Conservation (phyloP, 2,113 vertebrate genomes). For the Tautogolabrus adspersus region DNA sequence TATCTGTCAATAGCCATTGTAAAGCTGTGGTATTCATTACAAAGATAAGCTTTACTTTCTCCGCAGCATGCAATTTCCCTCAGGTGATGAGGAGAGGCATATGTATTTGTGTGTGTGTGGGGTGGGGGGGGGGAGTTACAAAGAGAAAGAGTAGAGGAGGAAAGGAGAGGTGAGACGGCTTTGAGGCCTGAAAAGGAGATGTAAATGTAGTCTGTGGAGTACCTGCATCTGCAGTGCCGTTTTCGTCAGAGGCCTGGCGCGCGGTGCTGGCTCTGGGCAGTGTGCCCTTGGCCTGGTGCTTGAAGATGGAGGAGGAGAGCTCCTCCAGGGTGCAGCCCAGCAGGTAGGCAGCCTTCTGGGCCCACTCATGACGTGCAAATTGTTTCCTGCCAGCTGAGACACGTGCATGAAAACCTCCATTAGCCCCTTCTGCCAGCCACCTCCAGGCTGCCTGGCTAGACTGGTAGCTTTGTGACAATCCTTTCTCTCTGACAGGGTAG, state of each 20-base stretch:
- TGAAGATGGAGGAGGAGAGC: constrained; percentile 96
- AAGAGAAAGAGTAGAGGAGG: constrained; percentile 7
- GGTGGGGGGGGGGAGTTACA: constrained; percentile 49
- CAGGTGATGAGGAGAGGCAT: constrained; percentile 64
- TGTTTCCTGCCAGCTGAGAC: constrained; percentile 91
- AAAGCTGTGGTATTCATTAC: constrained; percentile 77
- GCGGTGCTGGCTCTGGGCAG: constrained; percentile 89
- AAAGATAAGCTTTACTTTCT: constrained; percentile 77
- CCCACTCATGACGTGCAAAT: constrained; percentile 98
- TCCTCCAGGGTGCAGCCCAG: constrained; percentile 94
- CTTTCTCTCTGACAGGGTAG: constrained; percentile 56
- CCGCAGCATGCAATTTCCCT: constrained; percentile 69
- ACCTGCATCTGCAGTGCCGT: constrained; percentile 85
- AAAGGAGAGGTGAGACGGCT: neutral
- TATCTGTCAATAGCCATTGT: constrained; percentile 78
- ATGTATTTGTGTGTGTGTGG: constrained; percentile 9
- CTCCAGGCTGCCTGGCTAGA: constrained; percentile 38
- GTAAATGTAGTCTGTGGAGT: constrained; percentile 60
- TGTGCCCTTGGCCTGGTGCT: constrained; percentile 90
- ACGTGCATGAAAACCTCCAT: constrained; percentile 72
- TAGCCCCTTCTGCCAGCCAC: constrained; percentile 64
- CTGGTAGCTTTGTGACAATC: constrained; percentile 55
- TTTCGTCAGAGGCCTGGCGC: constrained; percentile 89
- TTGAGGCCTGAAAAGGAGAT: constrained; percentile 33
- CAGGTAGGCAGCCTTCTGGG: constrained; percentile 97